Evolutionary conservation across 2,888 invertebrate species (phyloP).

Genomic region (Dendrolimus houi): DNA sequence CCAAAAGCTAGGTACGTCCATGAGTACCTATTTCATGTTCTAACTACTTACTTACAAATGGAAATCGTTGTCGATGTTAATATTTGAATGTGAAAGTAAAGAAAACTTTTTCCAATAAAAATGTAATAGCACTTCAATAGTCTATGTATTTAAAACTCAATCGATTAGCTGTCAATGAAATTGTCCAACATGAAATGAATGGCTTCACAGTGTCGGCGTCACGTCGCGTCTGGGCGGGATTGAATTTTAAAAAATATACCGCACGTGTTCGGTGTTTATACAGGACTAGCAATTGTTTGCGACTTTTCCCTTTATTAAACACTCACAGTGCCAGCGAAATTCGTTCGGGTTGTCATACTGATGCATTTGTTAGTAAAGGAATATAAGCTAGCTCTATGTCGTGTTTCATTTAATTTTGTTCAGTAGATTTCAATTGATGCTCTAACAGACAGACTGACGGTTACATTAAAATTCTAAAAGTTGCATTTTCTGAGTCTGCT

Average conservation of each 20-base stretch:
- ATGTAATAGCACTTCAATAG: background rate
- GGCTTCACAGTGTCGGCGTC: background rate
- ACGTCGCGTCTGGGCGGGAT: background rate
- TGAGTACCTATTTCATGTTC: too few species aligned
- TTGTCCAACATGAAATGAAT: background rate
- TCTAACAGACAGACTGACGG: too few species aligned
- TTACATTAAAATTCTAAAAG: too few species aligned
- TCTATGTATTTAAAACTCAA: background rate
- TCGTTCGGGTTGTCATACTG: background rate
- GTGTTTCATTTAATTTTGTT: too few species aligned
- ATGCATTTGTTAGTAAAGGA: too few species aligned
- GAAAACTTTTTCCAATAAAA: background rate
- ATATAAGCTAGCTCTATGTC: too few species aligned
- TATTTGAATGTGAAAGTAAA: background rate
- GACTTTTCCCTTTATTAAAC: background rate
- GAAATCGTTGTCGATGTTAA: background rate
- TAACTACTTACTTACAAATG: too few species aligned
- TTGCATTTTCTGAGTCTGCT: too few species aligned
- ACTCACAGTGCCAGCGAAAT: background rate
- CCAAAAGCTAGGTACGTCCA: too few species aligned
- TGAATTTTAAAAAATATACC: background rate
- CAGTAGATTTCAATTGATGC: too few species aligned
- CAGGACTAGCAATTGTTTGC: background rate
- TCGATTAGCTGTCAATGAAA: background rate
- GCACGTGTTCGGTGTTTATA: background rate